Base-by-base conservation (phyloP, 2,797 vertebrate species). In the Aplochiton taeniatus region DNA sequence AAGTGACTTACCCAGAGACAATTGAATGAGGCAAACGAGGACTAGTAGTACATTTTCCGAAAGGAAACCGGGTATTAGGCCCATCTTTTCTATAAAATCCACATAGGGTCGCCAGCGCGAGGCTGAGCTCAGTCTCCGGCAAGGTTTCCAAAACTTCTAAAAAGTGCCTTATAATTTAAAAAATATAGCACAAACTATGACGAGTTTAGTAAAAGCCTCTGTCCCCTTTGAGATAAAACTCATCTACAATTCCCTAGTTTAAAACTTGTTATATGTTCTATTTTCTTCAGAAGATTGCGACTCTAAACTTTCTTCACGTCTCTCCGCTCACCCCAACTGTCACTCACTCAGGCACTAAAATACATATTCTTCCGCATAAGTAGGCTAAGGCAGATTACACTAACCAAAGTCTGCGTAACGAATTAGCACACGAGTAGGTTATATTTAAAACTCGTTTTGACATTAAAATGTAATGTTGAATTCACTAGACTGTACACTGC, bases 31-130 rank as follows among this genome's bases (percentile, higher is more conserved):
- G 75, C 80, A 87, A 63, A 88, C 63, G 69, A 87, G 53, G 9
- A 93, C 60, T 60, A 90, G 70, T 70, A 92, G 71, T 18, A 87
- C 72, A 83, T 68, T 89, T 67, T 86, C 90, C 78, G 85, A 84
- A 75, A 78, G 87, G 65, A 86, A 78, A 87, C 82, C 88, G 86
- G 92, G 88, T 69, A 87, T 75, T 69, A 82, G 88, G 85, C 91
- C 90, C 93, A 94, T 93, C 56, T 78, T 91, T 89, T 88, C 75
- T 75, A 88, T 91, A 89, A 87, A 91, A 92, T 92, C 93, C 92
- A 91, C 93, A 94, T 93, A 93, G 86, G 89, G 91, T 87, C 89
- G 77, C 81, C 83, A 89, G 91, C 86, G 82, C 88, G 61, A 80
- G 88, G 79, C 83, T 80, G 80, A 86, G 89, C 84, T 82, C 69